Percentiles rank a stretch among this genome's conserved stretches.
phyloP scores from a whole-genome alignment of 2,113 vertebrate species.

The Oreotrochilus melanogaster region DNA sequence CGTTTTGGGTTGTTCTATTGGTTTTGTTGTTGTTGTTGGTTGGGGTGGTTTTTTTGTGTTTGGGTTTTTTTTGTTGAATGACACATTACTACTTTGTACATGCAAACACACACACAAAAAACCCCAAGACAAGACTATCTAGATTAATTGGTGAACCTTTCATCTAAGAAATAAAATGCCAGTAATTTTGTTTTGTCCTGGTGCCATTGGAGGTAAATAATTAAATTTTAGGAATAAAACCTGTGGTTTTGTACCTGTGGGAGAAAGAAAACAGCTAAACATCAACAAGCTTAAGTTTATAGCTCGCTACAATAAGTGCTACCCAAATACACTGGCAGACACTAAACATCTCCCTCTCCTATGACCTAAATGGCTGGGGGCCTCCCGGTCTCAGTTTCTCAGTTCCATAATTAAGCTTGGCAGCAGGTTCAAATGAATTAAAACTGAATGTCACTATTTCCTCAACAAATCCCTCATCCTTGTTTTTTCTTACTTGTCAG shows the following conservation, averaged over 20 bases:
- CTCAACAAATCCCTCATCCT: slow-evolving; percentile 74
- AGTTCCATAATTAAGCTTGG: slow-evolving; percentile 75
- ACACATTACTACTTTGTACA: background rate
- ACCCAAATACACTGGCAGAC: slow-evolving; percentile 24
- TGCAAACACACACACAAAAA: background rate
- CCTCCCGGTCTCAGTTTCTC: slow-evolving; percentile 50
- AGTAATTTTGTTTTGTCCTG: slow-evolving; percentile 55
- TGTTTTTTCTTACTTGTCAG: slow-evolving; percentile 77
- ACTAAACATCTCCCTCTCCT: slow-evolving; percentile 17
- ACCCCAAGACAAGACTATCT: background rate
- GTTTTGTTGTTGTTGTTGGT: no score
- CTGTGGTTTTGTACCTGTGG: background rate
- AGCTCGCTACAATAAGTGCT: slow-evolving; percentile 29
- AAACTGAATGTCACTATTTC: slow-evolving; percentile 79
- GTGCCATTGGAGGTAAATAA: slow-evolving; percentile 51
- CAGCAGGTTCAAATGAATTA: slow-evolving; percentile 78
- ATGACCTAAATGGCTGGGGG: slow-evolving; percentile 56
- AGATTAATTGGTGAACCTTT: slow-evolving; percentile 14
- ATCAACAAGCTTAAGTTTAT: slow-evolving; percentile 43
- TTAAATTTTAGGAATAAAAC: slow-evolving; percentile 26
- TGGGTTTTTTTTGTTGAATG: background rate
- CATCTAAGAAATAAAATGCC: slow-evolving; percentile 22
- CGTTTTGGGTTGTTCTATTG: no score
- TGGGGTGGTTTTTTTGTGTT: no score
- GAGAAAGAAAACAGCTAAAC: slow-evolving; percentile 39